These are phyloP conservation scores for Thunnus albacares DNA, from an alignment of 2,797 vertebrate genomes.

Conservation along the genomic window DNA sequence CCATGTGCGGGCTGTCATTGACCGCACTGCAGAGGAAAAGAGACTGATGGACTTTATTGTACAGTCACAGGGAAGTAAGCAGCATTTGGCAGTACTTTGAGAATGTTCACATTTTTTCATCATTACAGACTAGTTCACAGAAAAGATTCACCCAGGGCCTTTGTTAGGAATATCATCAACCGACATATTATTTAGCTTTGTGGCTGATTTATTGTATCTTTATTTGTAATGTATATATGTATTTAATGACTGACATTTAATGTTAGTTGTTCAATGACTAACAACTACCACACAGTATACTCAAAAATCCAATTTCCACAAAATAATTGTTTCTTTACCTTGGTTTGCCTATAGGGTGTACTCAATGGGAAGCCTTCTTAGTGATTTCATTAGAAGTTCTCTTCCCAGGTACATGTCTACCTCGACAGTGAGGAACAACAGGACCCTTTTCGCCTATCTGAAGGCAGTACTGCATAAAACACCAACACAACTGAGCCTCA, in stretches of 20 bases:
- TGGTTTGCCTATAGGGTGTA: constrained; percentile 1
- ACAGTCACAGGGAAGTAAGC: neutral
- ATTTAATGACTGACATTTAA: no score
- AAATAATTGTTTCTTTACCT: neutral
- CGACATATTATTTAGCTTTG: neutral
- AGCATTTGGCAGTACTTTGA: constrained; percentile 1
- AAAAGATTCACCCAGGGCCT: neutral
- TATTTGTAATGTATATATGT: no score
- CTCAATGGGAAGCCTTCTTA: neutral
- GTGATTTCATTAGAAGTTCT: no score
- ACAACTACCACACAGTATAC: no score
- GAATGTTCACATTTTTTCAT: constrained; percentile 7
- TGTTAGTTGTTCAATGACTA: no score
- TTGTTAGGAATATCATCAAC: neutral
- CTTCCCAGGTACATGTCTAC: no score
- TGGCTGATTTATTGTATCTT: no score
- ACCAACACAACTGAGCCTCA: no score
- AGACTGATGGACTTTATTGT: neutral
- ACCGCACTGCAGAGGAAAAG: neutral
- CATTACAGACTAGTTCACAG: neutral
- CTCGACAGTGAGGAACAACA: no score
- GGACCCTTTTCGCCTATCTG: no score
- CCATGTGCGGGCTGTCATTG: neutral
- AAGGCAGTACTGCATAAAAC: no score
- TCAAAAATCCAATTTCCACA: neutral